Base-by-base conservation (phyloP, 2,888 invertebrate genomes). In the Spatulosminthurus flaviceps region DNA sequence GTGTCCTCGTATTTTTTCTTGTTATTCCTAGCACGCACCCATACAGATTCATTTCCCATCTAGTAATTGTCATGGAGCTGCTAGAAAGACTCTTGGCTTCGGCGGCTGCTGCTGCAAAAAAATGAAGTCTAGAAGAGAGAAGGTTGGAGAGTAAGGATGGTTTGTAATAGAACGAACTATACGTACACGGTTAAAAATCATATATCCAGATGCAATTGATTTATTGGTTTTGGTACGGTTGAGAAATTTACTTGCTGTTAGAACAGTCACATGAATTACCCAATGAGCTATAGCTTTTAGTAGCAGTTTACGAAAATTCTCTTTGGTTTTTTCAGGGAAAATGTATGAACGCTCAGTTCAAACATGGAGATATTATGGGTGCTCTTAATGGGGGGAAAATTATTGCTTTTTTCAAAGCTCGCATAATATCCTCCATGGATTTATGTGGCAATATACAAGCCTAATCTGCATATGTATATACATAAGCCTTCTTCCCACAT, bases 21-120 rank as follows among this genome's bases (percentile, higher is more conserved):
- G 34, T 34, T 51, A 51, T 51, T 51, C 51, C 16, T 64, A 64
- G 64, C 64, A 64, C 64, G 64, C 64, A 64, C 64, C 64, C 64
- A 60, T n/a, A n/a, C 24, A 22, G 26, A 64, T 64, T 51, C 51
- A 51, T 51, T n/a, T n/a, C n/a, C 51, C 5, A 51, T 34, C 34
- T 9, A 34, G 9, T 34, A 4, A 34, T 34, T 34, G 34, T 34
- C 34, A 34, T 9, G n/a, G n/a, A n/a, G n/a, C n/a, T n/a, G n/a
- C n/a, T n/a, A n/a, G n/a, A n/a, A n/a, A n/a, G n/a, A n/a, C n/a
- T n/a, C n/a, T n/a, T n/a, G n/a, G n/a, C n/a, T n/a, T n/a, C n/a
- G n/a, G n/a, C n/a, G n/a, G n/a, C n/a, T n/a, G n/a, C n/a, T n/a
- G n/a, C n/a, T n/a, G n/a, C n/a, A n/a, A n/a, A n/a, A n/a, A n/a